Evolutionary conservation across 2,888 invertebrate species (phyloP).

Genomic region (Standfussiana lucernea): DNA sequence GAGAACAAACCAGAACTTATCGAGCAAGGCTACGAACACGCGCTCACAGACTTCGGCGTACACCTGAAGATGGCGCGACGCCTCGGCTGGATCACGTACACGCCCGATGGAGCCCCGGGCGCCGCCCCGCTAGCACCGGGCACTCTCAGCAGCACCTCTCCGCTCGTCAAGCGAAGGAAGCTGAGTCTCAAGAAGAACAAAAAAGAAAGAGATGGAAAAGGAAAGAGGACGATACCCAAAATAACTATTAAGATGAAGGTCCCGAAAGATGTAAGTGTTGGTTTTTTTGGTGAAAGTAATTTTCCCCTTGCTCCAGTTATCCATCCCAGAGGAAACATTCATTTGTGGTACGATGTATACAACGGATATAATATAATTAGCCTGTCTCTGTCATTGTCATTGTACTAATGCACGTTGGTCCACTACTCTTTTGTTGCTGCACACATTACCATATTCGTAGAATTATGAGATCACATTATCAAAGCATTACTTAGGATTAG

Average conservation of each 20-base stretch:
- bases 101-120: constrained; percentile 72
- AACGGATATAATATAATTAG: no score
- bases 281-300: not conserved
- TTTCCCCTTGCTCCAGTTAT: not conserved
- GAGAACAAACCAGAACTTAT: constrained; percentile 73
- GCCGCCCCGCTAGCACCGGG: constrained; percentile 71
- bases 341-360: not conserved
- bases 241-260: constrained; percentile 60
- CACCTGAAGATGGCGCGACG: constrained; percentile 86
- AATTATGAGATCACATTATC: no score
- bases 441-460: not conserved
- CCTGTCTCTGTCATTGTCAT: no score
- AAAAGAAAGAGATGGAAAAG: constrained; percentile 7
- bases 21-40: constrained; percentile 75
- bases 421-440: no score
- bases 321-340: not conserved
- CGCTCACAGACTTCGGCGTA: constrained; percentile 85
- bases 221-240: constrained; percentile 69
- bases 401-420: no score
- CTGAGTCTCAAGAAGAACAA: constrained; percentile 71
- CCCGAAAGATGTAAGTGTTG: constrained; percentile 35
- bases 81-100: constrained; percentile 84
- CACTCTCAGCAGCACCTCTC: constrained; percentile 73
- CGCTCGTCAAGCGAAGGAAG: constrained; percentile 77
- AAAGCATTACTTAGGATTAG: not conserved